phyloP scores from a whole-genome alignment of 2,888 invertebrate species.

The Cryptus viduatorius region DNA sequence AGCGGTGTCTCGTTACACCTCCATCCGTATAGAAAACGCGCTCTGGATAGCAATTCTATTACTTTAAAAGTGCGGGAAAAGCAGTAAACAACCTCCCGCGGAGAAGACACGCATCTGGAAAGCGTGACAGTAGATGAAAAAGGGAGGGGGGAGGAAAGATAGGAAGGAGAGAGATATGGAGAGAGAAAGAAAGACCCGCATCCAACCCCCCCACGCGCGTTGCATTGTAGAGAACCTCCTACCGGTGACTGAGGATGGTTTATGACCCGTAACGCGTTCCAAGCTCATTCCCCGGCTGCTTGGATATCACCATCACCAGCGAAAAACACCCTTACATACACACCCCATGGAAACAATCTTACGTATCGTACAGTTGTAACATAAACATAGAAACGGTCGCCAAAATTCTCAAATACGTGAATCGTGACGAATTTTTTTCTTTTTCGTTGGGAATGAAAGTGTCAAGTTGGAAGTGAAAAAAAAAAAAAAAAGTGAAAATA shows the following conservation, averaged over 20 bases:
- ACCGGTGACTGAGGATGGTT: slow-evolving; percentile 80
- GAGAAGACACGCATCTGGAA: slow-evolving; percentile 71
- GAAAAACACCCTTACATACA: slow-evolving; percentile 2
- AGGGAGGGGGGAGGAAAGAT: background rate
- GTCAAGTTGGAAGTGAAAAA: no score
- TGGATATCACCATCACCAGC: slow-evolving; percentile 42
- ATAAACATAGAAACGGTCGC: background rate
- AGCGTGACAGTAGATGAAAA: slow-evolving; percentile 66
- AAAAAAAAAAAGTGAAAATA: no score
- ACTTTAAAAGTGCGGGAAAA: slow-evolving; percentile 72
- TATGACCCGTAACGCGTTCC: slow-evolving; percentile 81
- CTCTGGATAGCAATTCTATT: slow-evolving; percentile 73
- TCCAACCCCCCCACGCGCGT: slow-evolving; percentile 68
- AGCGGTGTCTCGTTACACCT: slow-evolving; percentile 20
- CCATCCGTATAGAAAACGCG: slow-evolving; percentile 57
- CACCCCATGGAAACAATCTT: slow-evolving; percentile 14
- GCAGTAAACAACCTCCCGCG: slow-evolving; percentile 72
- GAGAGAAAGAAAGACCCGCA: slow-evolving; percentile 54
- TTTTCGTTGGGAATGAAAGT: background rate
- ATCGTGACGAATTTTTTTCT: background rate
- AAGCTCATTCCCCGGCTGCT: slow-evolving; percentile 39
- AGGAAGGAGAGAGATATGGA: slow-evolving; percentile 39
- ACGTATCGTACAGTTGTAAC: background rate
- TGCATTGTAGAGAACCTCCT: slow-evolving; percentile 68
- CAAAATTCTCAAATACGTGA: background rate